Evolutionary conservation across 2,113 vertebrate genomes (phyloP).

Genomic region (Fregata magnificens): DNA sequence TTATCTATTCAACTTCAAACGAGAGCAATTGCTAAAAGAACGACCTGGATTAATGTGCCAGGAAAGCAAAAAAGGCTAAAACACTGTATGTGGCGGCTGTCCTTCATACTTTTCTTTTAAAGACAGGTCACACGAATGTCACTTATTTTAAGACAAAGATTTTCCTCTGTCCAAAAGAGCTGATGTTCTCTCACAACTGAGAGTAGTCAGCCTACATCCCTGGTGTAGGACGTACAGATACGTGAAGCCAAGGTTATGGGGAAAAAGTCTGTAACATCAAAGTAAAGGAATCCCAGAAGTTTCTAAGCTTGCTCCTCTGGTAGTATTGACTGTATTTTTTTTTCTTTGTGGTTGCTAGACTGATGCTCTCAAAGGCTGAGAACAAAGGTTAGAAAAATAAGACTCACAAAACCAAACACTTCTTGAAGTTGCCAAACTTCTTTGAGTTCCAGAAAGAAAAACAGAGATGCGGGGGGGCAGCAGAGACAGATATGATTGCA

Average conservation of each 20-base stretch:
- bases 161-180: neutral
- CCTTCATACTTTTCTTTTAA: neutral
- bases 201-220: neutral
- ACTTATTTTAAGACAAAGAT: constrained; percentile 10
- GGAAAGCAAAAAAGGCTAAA: neutral
- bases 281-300: constrained; percentile 36
- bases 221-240: neutral
- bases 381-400: constrained; percentile 26
- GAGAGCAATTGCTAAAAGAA: neutral
- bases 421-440: neutral
- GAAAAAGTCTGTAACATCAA: constrained; percentile 13
- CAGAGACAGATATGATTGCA: neutral
- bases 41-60: neutral
- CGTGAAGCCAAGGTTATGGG: neutral
- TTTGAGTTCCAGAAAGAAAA: neutral
- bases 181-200: neutral
- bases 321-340: neutral
- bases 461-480: too few relatives aligned
- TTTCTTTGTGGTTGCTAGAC: neutral
- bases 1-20: neutral
- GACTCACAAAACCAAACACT: constrained; percentile 24
- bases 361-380: constrained; percentile 36
- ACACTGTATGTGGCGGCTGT: neutral
- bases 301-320: constrained; percentile 22
- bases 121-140: neutral